Conservation (phyloP, 2,888 invertebrate genomes). For the Synanthedon myopaeformis region DNA sequence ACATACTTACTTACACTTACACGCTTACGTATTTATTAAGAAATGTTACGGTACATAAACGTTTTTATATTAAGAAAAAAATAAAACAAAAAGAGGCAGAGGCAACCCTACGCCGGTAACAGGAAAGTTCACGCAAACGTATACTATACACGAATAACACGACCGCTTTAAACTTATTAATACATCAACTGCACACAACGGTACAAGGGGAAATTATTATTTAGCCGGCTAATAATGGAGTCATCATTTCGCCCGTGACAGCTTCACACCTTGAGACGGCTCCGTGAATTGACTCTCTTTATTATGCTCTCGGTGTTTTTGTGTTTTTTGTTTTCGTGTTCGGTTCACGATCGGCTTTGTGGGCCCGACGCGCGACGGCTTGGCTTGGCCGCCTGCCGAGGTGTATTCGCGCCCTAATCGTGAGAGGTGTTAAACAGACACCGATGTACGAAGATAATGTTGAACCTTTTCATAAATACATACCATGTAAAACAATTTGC, state of each 20-base stretch:
- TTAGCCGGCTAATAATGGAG: slow-evolving; percentile 65
- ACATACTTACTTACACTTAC: too few relatives aligned
- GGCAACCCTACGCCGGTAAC: slow-evolving; percentile 28
- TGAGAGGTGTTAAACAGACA: slow-evolving; percentile 52
- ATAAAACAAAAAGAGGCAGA: slow-evolving; percentile 10
- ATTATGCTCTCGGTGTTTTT: slow-evolving; percentile 35
- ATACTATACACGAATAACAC: slow-evolving; percentile 19
- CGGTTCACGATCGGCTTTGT: slow-evolving; percentile 53
- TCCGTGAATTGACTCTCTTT: slow-evolving; percentile 56
- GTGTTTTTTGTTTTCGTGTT: slow-evolving; percentile 37
- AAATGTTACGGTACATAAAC: not conserved
- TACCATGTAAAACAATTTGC: not conserved
- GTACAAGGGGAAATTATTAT: slow-evolving; percentile 48
- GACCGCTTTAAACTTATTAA: slow-evolving; percentile 37
- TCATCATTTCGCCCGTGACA: slow-evolving; percentile 64
- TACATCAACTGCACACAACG: slow-evolving; percentile 39
- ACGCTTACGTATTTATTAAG: slow-evolving; percentile 13
- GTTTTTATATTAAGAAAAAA: slow-evolving; percentile 6
- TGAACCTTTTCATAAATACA: not conserved
- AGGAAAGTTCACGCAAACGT: slow-evolving; percentile 12
- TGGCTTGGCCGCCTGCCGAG: slow-evolving; percentile 24
- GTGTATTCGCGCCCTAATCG: slow-evolving; percentile 21
- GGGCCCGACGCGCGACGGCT: slow-evolving; percentile 16
- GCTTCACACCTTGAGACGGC: slow-evolving; percentile 64
- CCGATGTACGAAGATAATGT: slow-evolving; percentile 27